phyloP scores from a whole-genome alignment of 1,140 invertebrate genomes.

The Popillia japonica region DNA sequence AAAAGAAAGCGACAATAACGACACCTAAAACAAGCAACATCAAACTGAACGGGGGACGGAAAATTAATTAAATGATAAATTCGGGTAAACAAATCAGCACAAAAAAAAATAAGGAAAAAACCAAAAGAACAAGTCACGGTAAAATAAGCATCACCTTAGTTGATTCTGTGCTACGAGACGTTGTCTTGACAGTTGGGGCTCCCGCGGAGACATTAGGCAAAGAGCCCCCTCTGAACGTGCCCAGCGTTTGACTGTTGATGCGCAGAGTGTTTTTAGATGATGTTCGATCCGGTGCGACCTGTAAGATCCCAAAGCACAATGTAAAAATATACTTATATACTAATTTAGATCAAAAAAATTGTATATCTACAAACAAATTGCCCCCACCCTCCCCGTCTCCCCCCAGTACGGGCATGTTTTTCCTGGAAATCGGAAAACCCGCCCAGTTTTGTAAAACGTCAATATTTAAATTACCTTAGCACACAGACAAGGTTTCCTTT shows the following conservation, averaged over 20 bases:
- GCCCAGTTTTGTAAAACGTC: too few species aligned
- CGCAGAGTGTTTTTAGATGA: slow-evolving; percentile 55
- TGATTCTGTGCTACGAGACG: slow-evolving; percentile 44
- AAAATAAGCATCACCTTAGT: slow-evolving; percentile 50
- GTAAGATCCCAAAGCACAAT: slow-evolving; percentile 45
- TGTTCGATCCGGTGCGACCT: slow-evolving; percentile 54
- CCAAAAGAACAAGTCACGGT: neutral
- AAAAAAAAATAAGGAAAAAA: neutral
- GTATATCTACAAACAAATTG: too few species aligned
- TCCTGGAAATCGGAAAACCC: too few species aligned
- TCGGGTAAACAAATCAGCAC: neutral
- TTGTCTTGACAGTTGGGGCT: slow-evolving; percentile 48
- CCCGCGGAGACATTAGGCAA: slow-evolving; percentile 79
- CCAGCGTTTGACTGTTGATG: slow-evolving; percentile 61
- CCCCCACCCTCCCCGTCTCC: too few species aligned
- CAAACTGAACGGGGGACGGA: neutral
- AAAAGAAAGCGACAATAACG: neutral
- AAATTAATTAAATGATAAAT: neutral
- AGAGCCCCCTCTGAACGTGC: slow-evolving; percentile 75
- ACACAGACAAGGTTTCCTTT: too few species aligned
- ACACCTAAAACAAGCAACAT: neutral
- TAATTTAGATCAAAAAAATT: too few species aligned
- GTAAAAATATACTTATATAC: too few species aligned
- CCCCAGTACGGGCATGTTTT: too few species aligned
- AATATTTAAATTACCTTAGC: too few species aligned